Base-by-base conservation (phyloP, 2,113 vertebrate species). In the Lophotis ruficrista region DNA sequence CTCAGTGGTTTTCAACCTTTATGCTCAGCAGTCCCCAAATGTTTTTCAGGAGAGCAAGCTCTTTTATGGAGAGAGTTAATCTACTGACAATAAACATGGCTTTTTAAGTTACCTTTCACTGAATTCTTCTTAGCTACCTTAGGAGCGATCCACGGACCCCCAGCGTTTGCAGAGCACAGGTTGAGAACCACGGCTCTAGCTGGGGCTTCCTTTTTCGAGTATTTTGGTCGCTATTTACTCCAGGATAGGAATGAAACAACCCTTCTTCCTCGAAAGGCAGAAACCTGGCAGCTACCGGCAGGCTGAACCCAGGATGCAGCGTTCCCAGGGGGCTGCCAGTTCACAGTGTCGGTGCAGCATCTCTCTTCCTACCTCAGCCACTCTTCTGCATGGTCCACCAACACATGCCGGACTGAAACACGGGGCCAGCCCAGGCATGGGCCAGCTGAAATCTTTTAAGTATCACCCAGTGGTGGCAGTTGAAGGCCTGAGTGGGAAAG, bases 1-100 rank as follows among this genome's bases (percentile, higher is more conserved):
- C 87, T 96, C 91, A 85, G 87, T 91, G 84, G 60, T 91, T 91
- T 95, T 87, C 93, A 96, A 68, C 77, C 91, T 95, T 93, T 93
- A 89, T 72, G 77, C 93, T 93, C 4, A 0, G 94, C 84, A 96
- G 73, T 45, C 73, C 68, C 78, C 38, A 91, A 72, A 95, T 48
- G 57, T 84, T 93, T 91, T 89, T 82, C 53, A 89, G 89, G 41
- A 84, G 57, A 93, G 30, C 61, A 76, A 76, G 78, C 73, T 87
- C 73, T 69, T 93, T 91, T 71, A 79, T 5, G 1, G 64, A 57
- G 38, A 85, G 85, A 87, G 77, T 60, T 96, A 84, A 91, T 82
- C 61, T 83, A 95, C n/a, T 87, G 77, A 79, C 81, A 94, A 87
- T 79, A 96, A 95, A 85, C 45, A 89, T 0, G 4, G 1, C 5